phyloP scores from a whole-genome alignment of 2,797 vertebrate genomes.

The Sebastes steindachneri region DNA sequence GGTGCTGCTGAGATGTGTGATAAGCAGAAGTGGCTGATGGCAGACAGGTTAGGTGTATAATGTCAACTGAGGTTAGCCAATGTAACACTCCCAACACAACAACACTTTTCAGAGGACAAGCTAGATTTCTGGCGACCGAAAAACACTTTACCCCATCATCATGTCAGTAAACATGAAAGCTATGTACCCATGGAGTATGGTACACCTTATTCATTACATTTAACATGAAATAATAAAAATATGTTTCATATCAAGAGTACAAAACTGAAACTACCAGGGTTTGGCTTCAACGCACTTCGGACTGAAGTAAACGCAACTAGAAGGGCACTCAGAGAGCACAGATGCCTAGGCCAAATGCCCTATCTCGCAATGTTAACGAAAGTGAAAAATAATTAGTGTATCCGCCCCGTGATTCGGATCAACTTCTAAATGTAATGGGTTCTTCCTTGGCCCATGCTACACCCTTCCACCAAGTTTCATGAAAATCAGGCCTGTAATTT shows the following conservation, averaged over 20 bases:
- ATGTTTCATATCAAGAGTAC: neutral
- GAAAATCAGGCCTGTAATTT: neutral
- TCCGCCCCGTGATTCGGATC: neutral
- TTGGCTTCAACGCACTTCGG: neutral
- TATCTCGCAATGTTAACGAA: neutral
- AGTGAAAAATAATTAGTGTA: neutral
- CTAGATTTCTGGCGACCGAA: neutral
- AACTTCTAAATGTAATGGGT: neutral
- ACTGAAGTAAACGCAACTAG: neutral
- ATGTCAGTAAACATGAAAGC: neutral
- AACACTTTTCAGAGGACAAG: neutral
- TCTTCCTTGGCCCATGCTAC: neutral
- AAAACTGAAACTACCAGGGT: neutral
- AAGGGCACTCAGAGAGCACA: neutral
- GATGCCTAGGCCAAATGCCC: neutral
- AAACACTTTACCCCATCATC: neutral
- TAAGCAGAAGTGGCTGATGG: slow-evolving; percentile 51
- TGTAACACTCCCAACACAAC: neutral
- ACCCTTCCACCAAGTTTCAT: neutral
- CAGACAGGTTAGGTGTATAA: slow-evolving; percentile 26
- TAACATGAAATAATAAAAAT: neutral
- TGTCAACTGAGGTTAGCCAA: slow-evolving; percentile 3
- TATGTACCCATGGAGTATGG: neutral
- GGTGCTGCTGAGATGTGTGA: slow-evolving; percentile 10
- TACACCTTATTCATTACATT: neutral